Conservation (phyloP, 2,113 vertebrate genomes). For the Neofelis nebulosa region DNA sequence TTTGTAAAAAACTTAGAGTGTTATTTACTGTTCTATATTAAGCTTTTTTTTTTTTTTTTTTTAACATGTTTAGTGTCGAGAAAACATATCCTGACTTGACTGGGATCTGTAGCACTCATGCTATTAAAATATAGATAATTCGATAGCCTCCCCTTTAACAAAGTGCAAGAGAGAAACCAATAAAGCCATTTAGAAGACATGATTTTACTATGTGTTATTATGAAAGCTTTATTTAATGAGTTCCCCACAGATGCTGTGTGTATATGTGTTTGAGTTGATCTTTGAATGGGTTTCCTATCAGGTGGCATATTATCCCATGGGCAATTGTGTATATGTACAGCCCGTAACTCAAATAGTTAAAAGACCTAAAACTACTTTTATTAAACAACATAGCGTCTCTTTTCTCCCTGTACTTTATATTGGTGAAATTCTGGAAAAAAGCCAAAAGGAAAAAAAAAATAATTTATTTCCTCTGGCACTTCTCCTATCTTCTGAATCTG, state of each 20-base stretch:
- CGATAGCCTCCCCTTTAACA: not conserved
- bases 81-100: not conserved
- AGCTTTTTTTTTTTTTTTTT: not conserved
- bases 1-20: not conserved
- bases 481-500: not conserved
- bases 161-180: not conserved
- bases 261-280: not conserved
- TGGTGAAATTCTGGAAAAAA: not conserved
- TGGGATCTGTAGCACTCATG: not conserved
- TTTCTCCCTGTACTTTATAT: not conserved
- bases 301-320: not conserved
- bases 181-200: not conserved
- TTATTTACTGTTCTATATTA: constrained; percentile 54
- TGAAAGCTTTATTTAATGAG: not conserved
- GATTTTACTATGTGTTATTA: not conserved
- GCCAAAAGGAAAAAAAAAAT: not conserved
- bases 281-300: not conserved
- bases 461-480: accelerated
- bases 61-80: not conserved
- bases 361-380: not conserved
- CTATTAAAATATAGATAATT: not conserved
- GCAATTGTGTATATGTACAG: not conserved
- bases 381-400: not conserved
- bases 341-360: not conserved
- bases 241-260: not conserved